Base-by-base conservation (phyloP, 92 coral and sea anemone species). In the Galaxea fascicularis region DNA sequence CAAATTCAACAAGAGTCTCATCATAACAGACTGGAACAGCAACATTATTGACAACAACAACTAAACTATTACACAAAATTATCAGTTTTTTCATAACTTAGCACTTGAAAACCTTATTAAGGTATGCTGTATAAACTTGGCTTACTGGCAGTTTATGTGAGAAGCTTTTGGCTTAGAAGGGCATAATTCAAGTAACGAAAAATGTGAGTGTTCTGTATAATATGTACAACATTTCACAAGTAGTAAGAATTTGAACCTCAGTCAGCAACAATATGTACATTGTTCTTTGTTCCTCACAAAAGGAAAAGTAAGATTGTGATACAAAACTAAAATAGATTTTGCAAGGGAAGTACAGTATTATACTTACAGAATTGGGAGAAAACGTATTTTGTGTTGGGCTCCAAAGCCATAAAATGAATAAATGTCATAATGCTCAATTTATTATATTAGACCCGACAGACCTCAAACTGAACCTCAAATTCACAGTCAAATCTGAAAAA, bases 91-190 rank as follows among this genome's bases (percentile, higher is more conserved):
- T 39, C 53, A 57, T 72, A 72, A 72, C 77, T 72, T 52, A 72
- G 77, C 77, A 72, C 77, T 72, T 71, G 53, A 71, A 71, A n/a
- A n/a, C n/a, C n/a, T n/a, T n/a, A n/a, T 71, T 71, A 71, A 71
- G 76, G 76, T 71, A 71, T 71, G 76, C 25, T 71, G 76, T 71
- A 71, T 12, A 71, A 27, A 71, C 31, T 71, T 72, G 77, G 77
- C 77, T 72, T 39, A 46, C 51, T 12, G 12, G 51, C 51, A 72
- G 77, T 72, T 72, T 72, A 22, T 15, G 77, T 72, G 77, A 72
- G 77, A 39, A 72, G 35, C 17, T 22, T 72, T 72, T 72, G 77
- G 77, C 77, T 72, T 72, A 72, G 35, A 72, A 72, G 77, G 77
- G 53, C 76, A 71, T 71, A 71, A 71, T 71, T 71, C 45, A 71